These are phyloP conservation scores for Sebastes vulpes DNA, from an alignment of 2,797 vertebrate genomes.

Conservation along the genomic window DNA sequence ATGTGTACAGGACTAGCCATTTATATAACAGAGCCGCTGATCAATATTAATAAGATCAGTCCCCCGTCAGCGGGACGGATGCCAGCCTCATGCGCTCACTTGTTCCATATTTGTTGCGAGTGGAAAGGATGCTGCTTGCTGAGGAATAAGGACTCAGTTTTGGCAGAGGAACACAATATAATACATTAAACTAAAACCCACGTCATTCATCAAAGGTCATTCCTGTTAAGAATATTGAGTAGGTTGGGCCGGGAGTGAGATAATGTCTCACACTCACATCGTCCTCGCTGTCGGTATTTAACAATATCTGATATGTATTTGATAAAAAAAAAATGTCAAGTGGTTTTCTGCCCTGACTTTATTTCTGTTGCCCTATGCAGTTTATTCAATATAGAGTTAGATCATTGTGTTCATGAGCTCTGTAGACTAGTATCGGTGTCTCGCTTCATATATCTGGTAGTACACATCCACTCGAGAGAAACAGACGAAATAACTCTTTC, in stretches of 20 bases:
- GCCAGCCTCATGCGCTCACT: constrained; percentile 15
- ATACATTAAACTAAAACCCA: constrained; percentile 17
- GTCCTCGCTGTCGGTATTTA: neutral
- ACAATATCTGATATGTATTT: neutral
- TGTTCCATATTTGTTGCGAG: constrained; percentile 17
- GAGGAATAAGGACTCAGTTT: neutral
- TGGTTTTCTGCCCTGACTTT: neutral
- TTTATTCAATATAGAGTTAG: neutral
- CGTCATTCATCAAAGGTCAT: constrained; percentile 18
- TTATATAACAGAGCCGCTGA: constrained; percentile 39
- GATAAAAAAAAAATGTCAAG: neutral
- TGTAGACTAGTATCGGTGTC: neutral
- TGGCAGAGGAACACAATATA: constrained; percentile 16
- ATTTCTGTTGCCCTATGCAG: neutral
- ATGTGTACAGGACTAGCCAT: constrained; percentile 11
- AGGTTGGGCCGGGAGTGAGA: neutral
- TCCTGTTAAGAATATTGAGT: neutral
- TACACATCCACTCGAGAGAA: constrained; percentile 10
- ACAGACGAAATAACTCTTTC: constrained; percentile 21
- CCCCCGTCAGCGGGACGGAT: constrained; percentile 18
- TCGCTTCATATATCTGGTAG: neutral
- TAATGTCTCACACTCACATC: constrained; percentile 5
- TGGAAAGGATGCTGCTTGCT: constrained; percentile 19
- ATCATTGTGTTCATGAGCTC: neutral
- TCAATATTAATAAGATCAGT: constrained; percentile 58